Base-by-base conservation (phyloP, 2,797 vertebrate genomes). In the Echeneis naucrates region DNA sequence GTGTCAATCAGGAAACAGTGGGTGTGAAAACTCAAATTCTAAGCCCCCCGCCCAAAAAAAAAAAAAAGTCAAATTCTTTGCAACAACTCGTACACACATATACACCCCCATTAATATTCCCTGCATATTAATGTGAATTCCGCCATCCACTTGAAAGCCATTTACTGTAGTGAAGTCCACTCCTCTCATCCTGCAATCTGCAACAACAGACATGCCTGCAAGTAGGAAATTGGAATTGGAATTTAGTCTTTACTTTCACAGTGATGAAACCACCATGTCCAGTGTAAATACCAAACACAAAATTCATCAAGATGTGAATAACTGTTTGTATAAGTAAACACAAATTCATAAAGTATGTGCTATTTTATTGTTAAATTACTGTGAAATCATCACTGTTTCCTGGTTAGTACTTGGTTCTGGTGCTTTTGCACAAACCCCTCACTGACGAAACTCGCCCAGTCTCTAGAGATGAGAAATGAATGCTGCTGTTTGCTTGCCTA, bases 21-120 rank as follows among this genome's bases (percentile, higher is more conserved):
- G 14, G 23, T 52, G 21, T 59, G 72, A 64, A 78, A 78, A 78
- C 56, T 75, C 24, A 67, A 50, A 82, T 72, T 83, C 37, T 73
- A 74, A 81, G 51, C 8, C 59, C 27, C 12, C 51, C n/a, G n/a
- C n/a, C n/a, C n/a, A n/a, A n/a, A 69, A 73, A 37, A n/a, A 69
- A 73, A 37, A 72, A 67, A 81, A 64, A 75, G 47, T 65, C 32
- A 45, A 56, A 63, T 45, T 71, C 67, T 73, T 56, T 65, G 70
- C 70, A 55, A 57, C 10, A 33, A 60, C 65, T 86, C 68, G 81
- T 78, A 72, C 82, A n/a, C n/a, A n/a, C n/a, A n/a, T n/a, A n/a
- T n/a, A n/a, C n/a, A n/a, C n/a, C 66, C 86, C 71, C 60, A 86
- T 93, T 92, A 88, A 87, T 90, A 92, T 92, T 92, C 90, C 60